A percentile compares a stretch with the other conserved stretches of the same genome.
Evolutionary conservation across 2,113 vertebrate species (phyloP).

Genomic region (Ceratotherium simum): DNA sequence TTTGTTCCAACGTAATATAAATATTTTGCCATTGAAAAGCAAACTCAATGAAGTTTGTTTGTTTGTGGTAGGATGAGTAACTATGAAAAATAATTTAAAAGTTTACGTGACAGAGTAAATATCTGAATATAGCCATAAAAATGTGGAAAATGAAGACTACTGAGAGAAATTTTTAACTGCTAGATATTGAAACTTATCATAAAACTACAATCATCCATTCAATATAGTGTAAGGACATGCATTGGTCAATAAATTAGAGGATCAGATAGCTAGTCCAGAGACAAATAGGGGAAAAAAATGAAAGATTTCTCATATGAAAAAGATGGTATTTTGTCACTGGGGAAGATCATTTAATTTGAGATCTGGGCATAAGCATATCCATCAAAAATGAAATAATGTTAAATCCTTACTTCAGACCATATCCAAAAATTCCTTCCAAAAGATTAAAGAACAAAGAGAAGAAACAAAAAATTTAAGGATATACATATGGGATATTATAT

Average conservation of each 20-base stretch:
- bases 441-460: neutral
- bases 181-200: neutral
- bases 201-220: neutral
- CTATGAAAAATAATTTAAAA: neutral
- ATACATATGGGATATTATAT: neutral
- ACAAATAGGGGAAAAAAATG: neutral
- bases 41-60: neutral
- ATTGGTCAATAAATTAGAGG: neutral
- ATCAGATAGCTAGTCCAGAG: neutral
- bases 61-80: neutral
- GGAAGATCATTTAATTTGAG: neutral
- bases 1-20: neutral
- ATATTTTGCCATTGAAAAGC: neutral
- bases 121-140: neutral
- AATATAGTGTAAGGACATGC: neutral
- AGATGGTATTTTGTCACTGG: neutral
- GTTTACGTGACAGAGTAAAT: neutral
- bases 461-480: neutral
- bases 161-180: neutral
- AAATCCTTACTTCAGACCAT: neutral
- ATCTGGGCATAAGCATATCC: neutral
- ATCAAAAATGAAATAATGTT: neutral
- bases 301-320: neutral
- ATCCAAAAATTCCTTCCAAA: neutral
- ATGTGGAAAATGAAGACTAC: neutral